These are phyloP conservation scores for Maccullochella peelii DNA, from an alignment of 2,113 vertebrate species.

Conservation along the genomic window DNA sequence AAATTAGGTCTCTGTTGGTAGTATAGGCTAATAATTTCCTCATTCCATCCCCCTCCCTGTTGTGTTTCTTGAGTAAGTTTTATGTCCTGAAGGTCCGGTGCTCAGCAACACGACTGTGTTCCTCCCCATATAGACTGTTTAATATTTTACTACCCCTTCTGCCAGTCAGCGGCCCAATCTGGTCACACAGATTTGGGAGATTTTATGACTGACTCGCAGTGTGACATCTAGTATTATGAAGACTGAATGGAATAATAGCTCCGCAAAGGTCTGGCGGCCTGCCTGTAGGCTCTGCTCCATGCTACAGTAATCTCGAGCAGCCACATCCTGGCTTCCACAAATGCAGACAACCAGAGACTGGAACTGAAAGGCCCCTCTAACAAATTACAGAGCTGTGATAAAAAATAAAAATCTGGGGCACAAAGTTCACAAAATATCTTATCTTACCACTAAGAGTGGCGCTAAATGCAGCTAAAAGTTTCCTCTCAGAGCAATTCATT, in stretches of 20 bases:
- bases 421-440: background rate
- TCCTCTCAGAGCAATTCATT: background rate
- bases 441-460: background rate
- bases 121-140: constrained; percentile 29
- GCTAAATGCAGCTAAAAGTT: background rate
- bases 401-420: no score
- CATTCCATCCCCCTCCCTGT: constrained; percentile 46
- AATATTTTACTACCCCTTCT: constrained; percentile 42
- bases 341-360: background rate
- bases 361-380: background rate
- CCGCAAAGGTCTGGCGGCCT: constrained; percentile 41
- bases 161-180: constrained; percentile 33
- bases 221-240: constrained; percentile 54
- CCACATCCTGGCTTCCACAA: background rate
- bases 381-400: background rate
- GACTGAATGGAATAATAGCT: constrained; percentile 69
- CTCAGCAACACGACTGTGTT: constrained; percentile 13
- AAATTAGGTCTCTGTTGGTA: constrained; percentile 68
- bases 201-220: constrained; percentile 49
- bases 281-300: constrained; percentile 20
- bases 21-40: constrained; percentile 74
- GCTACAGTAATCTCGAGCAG: constrained; percentile 17
- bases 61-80: constrained; percentile 36
- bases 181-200: constrained; percentile 18
- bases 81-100: constrained; percentile 61